A percentile compares a stretch with the other conserved stretches of the same genome.
Evolutionary conservation across 1,140 invertebrate genomes (phyloP).

Genomic region (Ridgeia piscesae): DNA sequence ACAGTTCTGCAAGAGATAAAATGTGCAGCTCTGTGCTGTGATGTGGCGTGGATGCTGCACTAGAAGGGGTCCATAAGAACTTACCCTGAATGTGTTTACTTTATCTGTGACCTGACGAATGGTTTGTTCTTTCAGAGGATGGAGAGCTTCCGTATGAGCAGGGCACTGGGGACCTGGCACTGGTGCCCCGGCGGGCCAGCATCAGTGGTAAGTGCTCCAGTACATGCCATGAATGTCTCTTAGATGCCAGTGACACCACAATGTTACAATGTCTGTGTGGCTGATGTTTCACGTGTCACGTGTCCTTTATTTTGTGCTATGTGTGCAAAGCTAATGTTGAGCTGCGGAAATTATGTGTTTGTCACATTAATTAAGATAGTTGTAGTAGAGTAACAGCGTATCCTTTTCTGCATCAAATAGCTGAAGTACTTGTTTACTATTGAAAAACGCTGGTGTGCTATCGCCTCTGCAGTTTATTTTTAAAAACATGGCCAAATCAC

Average conservation of each 20-base stretch:
- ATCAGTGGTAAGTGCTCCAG: neutral
- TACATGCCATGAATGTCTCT: too few species aligned
- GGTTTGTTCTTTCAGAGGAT: neutral
- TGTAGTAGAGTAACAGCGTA: neutral
- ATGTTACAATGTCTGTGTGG: neutral
- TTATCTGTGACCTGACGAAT: neutral
- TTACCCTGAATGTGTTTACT: too few species aligned
- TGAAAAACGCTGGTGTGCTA: neutral
- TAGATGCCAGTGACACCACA: neutral
- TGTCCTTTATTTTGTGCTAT: neutral
- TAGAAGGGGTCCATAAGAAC: too few species aligned
- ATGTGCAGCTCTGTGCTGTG: too few species aligned
- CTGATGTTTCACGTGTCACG: neutral
- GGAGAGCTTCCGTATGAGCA: neutral
- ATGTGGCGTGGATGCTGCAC: too few species aligned
- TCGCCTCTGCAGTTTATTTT: too few species aligned
- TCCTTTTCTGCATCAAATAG: neutral
- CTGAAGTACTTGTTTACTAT: neutral
- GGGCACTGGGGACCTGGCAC: neutral
- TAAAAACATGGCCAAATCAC: neutral
- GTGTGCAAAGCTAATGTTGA: neutral
- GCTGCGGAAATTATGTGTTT: neutral
- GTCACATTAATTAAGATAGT: neutral
- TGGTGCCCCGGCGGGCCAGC: neutral
- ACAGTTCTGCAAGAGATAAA: too few species aligned